Conservation (phyloP, 2,797 vertebrate genomes). For the Eospalax fontanierii region DNA sequence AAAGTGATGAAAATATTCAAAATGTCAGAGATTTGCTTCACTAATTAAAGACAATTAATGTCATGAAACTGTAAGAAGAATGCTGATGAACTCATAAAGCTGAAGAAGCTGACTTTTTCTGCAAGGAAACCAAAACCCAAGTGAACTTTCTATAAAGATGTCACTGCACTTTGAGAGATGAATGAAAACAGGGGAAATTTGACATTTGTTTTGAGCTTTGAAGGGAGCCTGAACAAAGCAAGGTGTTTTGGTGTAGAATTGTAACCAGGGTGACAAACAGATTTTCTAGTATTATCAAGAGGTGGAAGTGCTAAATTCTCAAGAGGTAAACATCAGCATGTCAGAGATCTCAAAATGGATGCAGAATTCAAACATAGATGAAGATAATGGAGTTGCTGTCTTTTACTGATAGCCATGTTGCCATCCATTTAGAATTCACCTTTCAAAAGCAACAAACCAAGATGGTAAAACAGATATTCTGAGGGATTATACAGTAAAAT, state of each 20-base stretch:
- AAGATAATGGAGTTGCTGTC: constrained; percentile 5
- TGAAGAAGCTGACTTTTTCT: constrained; percentile 57
- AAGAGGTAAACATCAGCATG: constrained; percentile 1
- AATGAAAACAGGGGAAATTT: constrained; percentile 67
- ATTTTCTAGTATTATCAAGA: constrained; percentile 62
- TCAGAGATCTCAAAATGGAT: not conserved
- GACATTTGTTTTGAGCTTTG: constrained; percentile 75
- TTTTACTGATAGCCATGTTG: not conserved
- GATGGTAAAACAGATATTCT: not conserved
- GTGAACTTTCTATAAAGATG: constrained; percentile 64
- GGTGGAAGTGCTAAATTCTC: constrained; percentile 34
- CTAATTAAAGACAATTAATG: constrained; percentile 64
- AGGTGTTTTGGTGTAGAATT: constrained; percentile 66
- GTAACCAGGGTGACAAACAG: constrained; percentile 38
- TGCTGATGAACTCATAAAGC: constrained; percentile 31
- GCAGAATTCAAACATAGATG: not conserved
- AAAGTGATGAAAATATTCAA: constrained; percentile 53
- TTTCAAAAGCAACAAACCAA: not conserved
- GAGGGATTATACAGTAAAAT: constrained; percentile 10
- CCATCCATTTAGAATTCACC: not conserved
- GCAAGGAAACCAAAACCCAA: constrained; percentile 64
- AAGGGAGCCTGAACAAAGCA: constrained; percentile 60
- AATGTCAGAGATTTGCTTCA: constrained; percentile 66
- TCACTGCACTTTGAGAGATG: constrained; percentile 67
- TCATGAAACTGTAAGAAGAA: constrained; percentile 33